phyloP scores from a whole-genome alignment of 2,797 vertebrate genomes.

The Pangasius mekongensis region DNA sequence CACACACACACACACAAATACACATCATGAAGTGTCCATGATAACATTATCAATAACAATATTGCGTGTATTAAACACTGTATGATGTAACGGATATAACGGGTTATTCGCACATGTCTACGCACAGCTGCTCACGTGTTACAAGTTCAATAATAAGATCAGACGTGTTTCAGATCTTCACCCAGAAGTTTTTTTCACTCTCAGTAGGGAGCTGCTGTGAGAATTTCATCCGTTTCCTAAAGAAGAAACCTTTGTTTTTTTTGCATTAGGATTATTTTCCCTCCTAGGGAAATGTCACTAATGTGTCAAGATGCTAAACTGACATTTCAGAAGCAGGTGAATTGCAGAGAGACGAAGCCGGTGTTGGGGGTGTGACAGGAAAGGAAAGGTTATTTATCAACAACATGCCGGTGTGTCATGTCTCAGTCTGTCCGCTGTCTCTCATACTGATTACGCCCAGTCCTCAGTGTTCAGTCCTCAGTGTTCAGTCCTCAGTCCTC shows the following conservation, averaged over 20 bases:
- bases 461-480: not conserved
- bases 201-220: not conserved
- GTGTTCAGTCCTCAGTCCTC: not conserved
- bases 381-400: constrained; percentile 58
- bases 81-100: not conserved
- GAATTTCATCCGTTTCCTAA: constrained; percentile 7
- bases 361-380: constrained; percentile 49
- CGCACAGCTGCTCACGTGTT: not conserved
- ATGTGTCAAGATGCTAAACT: constrained; percentile 57
- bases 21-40: not conserved
- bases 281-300: constrained; percentile 51
- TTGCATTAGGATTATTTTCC: not conserved
- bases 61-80: not conserved
- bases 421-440: constrained; percentile 49
- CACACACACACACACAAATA: not conserved
- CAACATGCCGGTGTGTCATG: constrained; percentile 48
- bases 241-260: not conserved
- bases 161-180: constrained; percentile 11
- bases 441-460: constrained; percentile 12
- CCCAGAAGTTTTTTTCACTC: not conserved
- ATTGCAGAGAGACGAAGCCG: constrained; percentile 41
- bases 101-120: not conserved
- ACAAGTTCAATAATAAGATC: not conserved
- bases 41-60: not conserved
- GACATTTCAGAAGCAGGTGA: constrained; percentile 56